phyloP scores from a whole-genome alignment of 1,140 invertebrate species.

The Zaprionus lachaisei region DNA sequence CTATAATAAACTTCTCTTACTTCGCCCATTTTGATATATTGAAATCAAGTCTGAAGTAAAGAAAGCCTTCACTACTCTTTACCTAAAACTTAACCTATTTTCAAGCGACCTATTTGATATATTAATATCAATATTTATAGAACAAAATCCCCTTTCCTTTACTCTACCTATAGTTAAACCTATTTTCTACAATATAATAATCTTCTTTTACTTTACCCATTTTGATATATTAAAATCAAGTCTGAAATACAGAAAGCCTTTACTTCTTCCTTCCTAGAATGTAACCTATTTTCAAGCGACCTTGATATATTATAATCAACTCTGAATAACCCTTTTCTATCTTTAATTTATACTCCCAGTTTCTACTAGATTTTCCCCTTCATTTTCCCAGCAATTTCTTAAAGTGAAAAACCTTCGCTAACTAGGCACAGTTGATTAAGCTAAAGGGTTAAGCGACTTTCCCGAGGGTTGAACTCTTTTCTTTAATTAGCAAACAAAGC shows the following conservation, averaged over 20 bases:
- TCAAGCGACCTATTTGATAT: background rate
- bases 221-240: too few relatives aligned
- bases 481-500: slow-evolving; percentile 76
- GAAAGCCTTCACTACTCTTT: too few relatives aligned
- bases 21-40: too few relatives aligned
- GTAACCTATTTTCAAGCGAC: background rate
- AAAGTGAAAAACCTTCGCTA: background rate
- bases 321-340: background rate
- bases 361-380: background rate
- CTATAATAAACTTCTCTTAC: too few relatives aligned
- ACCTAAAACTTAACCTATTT: too few relatives aligned
- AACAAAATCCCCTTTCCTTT: background rate
- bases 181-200: too few relatives aligned
- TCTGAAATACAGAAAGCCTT: too few relatives aligned
- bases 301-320: background rate
- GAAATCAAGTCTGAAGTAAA: too few relatives aligned
- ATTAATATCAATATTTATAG: background rate
- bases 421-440: slow-evolving; percentile 8
- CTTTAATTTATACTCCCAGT: background rate
- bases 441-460: slow-evolving; percentile 25
- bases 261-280: too few relatives aligned
- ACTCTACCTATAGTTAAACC: too few relatives aligned
- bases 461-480: slow-evolving; percentile 32
- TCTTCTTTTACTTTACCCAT: too few relatives aligned
- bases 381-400: slow-evolving; percentile 12